Percentiles rank a stretch among this genome's conserved stretches.
Evolutionary conservation across 2,797 vertebrate genomes (phyloP).

Genomic region (Euthynnus affinis): DNA sequence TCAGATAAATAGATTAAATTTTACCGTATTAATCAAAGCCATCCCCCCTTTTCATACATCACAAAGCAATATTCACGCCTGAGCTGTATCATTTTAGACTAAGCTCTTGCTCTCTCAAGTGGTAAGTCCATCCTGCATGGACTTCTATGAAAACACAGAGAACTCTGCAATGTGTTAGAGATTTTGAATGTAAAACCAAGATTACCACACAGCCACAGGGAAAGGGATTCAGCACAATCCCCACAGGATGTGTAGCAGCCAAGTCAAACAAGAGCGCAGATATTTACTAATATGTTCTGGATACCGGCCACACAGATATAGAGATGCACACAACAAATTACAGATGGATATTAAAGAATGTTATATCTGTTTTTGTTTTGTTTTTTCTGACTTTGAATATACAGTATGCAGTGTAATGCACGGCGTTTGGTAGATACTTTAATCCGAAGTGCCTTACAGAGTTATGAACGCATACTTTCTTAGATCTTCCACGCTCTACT

Average conservation of each 20-base stretch:
- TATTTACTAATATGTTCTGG: conserved; percentile 77
- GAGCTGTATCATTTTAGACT: conserved; percentile 67
- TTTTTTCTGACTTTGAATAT: conserved; percentile 1
- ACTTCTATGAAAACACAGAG: conserved; percentile 71
- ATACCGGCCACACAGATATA: conserved; percentile 58
- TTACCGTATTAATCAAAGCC: conserved; percentile 53
- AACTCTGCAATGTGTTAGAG: conserved; percentile 79
- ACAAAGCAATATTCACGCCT: conserved; percentile 71
- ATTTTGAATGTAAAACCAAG: conserved; percentile 78
- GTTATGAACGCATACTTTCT: conserved; percentile 3
- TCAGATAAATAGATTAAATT: conserved; percentile 34
- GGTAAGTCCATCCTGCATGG: conserved; percentile 68
- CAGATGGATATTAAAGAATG: conserved; percentile 23
- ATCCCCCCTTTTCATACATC: conserved; percentile 69
- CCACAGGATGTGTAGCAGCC: conserved; percentile 76
- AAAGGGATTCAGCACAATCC: conserved; percentile 73
- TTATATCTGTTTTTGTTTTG: not conserved
- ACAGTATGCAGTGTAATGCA: not conserved
- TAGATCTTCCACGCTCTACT: not conserved
- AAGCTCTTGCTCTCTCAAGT: conserved; percentile 70
- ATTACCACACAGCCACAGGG: conserved; percentile 76
- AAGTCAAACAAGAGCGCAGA: conserved; percentile 77
- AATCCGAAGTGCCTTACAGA: not conserved
- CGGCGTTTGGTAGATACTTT: not conserved
- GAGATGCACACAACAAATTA: conserved; percentile 41